These are phyloP conservation scores for Botia kubotai DNA, from an alignment of 2,797 vertebrate species.

Conservation along the genomic window DNA sequence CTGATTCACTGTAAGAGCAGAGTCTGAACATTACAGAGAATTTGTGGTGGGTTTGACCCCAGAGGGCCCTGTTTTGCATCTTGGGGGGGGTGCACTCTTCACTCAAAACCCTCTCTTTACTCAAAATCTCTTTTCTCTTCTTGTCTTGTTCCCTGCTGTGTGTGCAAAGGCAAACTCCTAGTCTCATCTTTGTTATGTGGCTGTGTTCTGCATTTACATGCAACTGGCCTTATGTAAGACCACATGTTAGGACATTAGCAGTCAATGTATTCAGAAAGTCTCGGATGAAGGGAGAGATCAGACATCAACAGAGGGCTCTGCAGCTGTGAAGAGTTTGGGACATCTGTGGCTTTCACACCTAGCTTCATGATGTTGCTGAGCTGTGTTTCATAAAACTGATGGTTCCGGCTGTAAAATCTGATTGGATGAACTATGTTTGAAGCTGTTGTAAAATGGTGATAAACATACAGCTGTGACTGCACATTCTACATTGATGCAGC, in stretches of 20 bases:
- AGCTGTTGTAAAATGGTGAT: not conserved
- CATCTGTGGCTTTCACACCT: conserved; percentile 19
- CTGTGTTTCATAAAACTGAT: conserved; percentile 2
- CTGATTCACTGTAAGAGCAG: not conserved
- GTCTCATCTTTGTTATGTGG: conserved; percentile 25
- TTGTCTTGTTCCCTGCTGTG: not conserved
- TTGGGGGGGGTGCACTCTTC: not conserved
- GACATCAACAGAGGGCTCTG: not conserved
- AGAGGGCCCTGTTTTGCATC: not conserved
- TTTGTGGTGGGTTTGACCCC: conserved; percentile 20
- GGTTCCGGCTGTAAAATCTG: not conserved
- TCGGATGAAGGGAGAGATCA: not conserved
- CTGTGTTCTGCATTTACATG: conserved; percentile 3
- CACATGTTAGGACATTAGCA: not conserved
- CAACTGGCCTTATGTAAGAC: not conserved
- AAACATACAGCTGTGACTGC: not conserved
- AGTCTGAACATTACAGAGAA: not conserved
- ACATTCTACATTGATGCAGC: not conserved
- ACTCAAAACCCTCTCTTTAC: not conserved
- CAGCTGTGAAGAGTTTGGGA: conserved; percentile 19
- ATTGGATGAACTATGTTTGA: not conserved
- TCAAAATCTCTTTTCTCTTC: not conserved
- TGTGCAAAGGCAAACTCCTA: not conserved
- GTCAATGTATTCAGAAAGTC: not conserved
- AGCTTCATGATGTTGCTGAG: not conserved